Evolutionary conservation across 2,888 invertebrate genomes (phyloP).

Genomic region (Biston stratarius): DNA sequence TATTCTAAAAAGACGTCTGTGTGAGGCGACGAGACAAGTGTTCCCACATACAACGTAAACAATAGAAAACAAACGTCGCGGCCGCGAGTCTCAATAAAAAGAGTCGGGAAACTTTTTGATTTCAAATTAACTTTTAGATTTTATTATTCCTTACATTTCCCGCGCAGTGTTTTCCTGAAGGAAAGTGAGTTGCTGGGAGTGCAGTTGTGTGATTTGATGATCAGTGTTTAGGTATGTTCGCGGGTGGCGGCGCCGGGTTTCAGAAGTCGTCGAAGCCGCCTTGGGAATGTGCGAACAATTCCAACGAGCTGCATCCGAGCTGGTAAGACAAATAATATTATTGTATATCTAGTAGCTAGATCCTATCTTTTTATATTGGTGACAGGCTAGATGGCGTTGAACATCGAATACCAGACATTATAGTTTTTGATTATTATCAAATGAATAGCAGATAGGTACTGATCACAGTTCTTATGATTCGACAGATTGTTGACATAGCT

Average conservation of each 20-base stretch:
- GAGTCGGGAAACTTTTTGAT: background rate
- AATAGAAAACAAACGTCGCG: constrained; percentile 23
- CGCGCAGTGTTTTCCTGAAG: constrained; percentile 1
- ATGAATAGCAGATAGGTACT: too few species aligned
- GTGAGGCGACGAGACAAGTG: constrained; percentile 21
- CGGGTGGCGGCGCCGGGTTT: constrained; percentile 78
- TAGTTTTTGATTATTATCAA: too few species aligned
- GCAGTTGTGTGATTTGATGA: constrained; percentile 27
- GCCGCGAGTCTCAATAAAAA: background rate
- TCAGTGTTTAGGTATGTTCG: constrained; percentile 66
- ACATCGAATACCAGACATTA: too few species aligned
- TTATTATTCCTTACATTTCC: background rate
- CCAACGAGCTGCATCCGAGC: constrained; percentile 63
- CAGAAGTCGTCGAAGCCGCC: constrained; percentile 80
- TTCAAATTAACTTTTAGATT: background rate
- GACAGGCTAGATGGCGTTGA: too few species aligned
- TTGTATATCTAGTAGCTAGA: too few species aligned
- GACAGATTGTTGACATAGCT: too few species aligned
- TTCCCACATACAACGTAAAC: constrained; percentile 45
- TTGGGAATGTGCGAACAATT: constrained; percentile 67
- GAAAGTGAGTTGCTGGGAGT: constrained; percentile 8
- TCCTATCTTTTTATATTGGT: too few species aligned
- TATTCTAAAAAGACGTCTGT: constrained; percentile 54
- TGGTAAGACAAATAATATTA: constrained; percentile 55
- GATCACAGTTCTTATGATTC: too few species aligned